A percentile compares a stretch with the other conserved stretches of the same genome.
phyloP scores from a whole-genome alignment of 1,140 invertebrate genomes.

The Aphis gossypii region DNA sequence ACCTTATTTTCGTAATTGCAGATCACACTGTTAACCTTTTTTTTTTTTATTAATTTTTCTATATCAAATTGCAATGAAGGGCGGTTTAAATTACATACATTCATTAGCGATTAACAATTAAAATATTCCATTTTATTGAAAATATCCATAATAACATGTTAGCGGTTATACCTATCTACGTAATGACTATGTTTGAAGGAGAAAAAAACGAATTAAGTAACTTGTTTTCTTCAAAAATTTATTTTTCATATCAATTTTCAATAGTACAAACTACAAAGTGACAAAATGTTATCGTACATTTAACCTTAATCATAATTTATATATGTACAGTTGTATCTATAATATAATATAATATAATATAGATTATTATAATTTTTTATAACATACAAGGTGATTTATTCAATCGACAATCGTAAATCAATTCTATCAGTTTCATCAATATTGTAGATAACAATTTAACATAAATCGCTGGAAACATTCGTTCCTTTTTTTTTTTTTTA shows the following conservation, averaged over 20 bases:
- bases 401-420: background rate
- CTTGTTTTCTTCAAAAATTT: background rate
- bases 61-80: too few relatives aligned
- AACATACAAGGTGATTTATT: background rate
- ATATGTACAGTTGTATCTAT: background rate
- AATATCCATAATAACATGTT: too few relatives aligned
- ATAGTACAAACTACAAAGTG: slow-evolving; percentile 8
- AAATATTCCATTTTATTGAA: too few relatives aligned
- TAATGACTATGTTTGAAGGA: background rate
- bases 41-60: too few relatives aligned
- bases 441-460: too few relatives aligned
- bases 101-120: too few relatives aligned
- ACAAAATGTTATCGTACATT: background rate
- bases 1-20: too few relatives aligned
- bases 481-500: background rate
- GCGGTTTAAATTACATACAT: too few relatives aligned
- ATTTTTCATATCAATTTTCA: background rate
- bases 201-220: background rate
- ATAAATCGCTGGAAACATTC: background rate
- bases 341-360: too few relatives aligned
- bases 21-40: too few relatives aligned
- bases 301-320: background rate
- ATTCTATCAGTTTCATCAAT: background rate
- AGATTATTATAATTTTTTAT: background rate
- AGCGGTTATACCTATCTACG: background rate